phyloP scores from a whole-genome alignment of 2,888 invertebrate species.

The Tillus elongatus region DNA sequence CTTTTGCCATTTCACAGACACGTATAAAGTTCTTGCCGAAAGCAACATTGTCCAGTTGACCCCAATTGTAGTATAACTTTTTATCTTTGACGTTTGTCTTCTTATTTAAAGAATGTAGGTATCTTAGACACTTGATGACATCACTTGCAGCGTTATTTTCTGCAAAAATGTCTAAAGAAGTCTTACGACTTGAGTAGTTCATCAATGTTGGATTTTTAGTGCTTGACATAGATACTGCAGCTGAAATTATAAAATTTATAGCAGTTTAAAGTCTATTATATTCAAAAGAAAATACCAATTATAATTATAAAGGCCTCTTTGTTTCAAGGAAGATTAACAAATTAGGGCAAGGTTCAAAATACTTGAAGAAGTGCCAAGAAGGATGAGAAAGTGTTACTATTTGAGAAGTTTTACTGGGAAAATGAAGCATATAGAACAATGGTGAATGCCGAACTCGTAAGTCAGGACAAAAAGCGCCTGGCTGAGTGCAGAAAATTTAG shows the following conservation, averaged over 20 bases:
- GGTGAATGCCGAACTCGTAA: too few species aligned
- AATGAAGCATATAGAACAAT: too few species aligned
- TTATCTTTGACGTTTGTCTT: slow-evolving; percentile 23
- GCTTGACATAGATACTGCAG: slow-evolving; percentile 30
- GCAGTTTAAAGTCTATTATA: background rate
- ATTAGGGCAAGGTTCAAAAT: too few species aligned
- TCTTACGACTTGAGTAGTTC: slow-evolving; percentile 27
- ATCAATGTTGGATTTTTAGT: slow-evolving; percentile 22
- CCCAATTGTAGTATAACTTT: slow-evolving; percentile 34
- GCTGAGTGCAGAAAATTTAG: too few species aligned
- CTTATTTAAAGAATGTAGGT: too few species aligned
- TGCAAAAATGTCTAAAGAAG: slow-evolving; percentile 47
- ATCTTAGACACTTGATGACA: background rate
- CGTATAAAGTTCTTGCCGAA: slow-evolving; percentile 46
- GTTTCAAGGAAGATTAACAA: too few species aligned
- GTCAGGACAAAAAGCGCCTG: too few species aligned
- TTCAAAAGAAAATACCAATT: too few species aligned
- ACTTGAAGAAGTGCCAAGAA: too few species aligned
- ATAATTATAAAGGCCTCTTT: too few species aligned
- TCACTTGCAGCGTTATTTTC: slow-evolving; percentile 49
- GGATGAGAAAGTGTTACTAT: too few species aligned
- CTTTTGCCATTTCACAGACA: slow-evolving; percentile 44
- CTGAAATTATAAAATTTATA: slow-evolving; percentile 18
- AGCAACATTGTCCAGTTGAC: slow-evolving; percentile 31
- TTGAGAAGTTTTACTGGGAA: too few species aligned